These are phyloP conservation scores for Microctenopoma steveboyesi DNA, from an alignment of 2,797 vertebrate genomes.

Conservation along the genomic window DNA sequence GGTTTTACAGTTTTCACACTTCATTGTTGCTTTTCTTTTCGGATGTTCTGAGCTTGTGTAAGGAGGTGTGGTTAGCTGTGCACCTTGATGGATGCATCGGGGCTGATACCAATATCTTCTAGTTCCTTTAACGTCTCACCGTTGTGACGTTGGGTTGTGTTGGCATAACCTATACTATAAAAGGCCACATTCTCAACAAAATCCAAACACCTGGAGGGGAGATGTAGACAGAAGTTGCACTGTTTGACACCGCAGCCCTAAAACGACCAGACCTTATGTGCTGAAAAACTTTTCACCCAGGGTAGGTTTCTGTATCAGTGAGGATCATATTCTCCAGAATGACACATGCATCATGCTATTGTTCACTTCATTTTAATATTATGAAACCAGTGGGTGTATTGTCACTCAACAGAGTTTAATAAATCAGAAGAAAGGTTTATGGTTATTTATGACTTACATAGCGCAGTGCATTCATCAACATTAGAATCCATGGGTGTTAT, in stretches of 20 bases:
- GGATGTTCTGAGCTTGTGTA: conserved; percentile 3
- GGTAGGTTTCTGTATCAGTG: background rate
- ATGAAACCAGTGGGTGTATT: background rate
- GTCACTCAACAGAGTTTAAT: conserved; percentile 34
- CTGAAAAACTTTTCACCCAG: background rate
- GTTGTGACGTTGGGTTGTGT: background rate
- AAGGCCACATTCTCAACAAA: conserved; percentile 4
- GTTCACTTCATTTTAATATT: conserved; percentile 12
- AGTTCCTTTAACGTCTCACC: background rate
- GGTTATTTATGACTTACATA: conserved; percentile 41
- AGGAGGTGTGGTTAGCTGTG: conserved; percentile 29
- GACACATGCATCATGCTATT: conserved; percentile 2
- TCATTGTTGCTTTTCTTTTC: background rate
- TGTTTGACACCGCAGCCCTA: background rate
- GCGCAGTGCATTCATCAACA: conserved; percentile 52
- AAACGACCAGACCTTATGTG: background rate
- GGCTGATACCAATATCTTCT: background rate
- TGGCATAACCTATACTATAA: conserved; percentile 2
- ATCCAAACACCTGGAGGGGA: background rate
- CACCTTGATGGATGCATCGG: background rate
- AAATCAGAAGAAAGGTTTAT: conserved; percentile 31
- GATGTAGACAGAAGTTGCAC: background rate
- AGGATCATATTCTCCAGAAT: background rate
- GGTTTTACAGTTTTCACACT: background rate
- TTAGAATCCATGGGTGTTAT: conserved; percentile 37